Evolutionary conservation across 2,797 vertebrate genomes (phyloP).

Genomic region (Parauchenoglanis ngamensis): DNA sequence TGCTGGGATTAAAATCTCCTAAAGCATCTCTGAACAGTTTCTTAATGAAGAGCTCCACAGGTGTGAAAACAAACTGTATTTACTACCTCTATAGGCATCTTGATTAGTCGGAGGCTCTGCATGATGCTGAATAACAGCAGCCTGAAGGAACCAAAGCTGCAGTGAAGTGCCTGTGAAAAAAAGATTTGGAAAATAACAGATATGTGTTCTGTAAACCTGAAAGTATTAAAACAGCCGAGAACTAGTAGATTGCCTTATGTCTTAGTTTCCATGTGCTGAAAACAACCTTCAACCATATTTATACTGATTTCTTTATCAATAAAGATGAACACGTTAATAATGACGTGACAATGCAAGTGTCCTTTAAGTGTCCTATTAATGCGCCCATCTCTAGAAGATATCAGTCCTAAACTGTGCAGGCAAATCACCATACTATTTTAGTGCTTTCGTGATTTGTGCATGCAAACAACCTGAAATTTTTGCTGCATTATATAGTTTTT

Average conservation of each 20-base stretch:
- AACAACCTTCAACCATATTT: neutral
- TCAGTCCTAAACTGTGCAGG: neutral
- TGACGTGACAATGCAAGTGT: neutral
- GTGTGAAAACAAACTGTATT: slow-evolving; percentile 60
- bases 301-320: neutral
- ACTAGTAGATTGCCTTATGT: neutral
- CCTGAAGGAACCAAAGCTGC: neutral
- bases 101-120: slow-evolving; percentile 7
- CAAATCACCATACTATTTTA: neutral
- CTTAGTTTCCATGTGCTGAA: neutral
- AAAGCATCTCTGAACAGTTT: slow-evolving; percentile 53
- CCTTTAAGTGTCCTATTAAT: neutral
- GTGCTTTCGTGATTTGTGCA: neutral
- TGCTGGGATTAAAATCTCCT: slow-evolving; percentile 43
- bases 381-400: neutral
- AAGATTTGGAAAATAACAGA: neutral
- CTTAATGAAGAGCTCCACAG: slow-evolving; percentile 62
- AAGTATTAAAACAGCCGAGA: neutral
- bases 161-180: neutral
- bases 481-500: neutral
- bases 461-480: neutral
- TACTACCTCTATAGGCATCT: slow-evolving; percentile 27
- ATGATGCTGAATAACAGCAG: slow-evolving; percentile 11
- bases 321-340: neutral
- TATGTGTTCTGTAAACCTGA: neutral